These are phyloP conservation scores for Mugil cephalus DNA, from an alignment of 2,113 vertebrate species.

Conservation along the genomic window DNA sequence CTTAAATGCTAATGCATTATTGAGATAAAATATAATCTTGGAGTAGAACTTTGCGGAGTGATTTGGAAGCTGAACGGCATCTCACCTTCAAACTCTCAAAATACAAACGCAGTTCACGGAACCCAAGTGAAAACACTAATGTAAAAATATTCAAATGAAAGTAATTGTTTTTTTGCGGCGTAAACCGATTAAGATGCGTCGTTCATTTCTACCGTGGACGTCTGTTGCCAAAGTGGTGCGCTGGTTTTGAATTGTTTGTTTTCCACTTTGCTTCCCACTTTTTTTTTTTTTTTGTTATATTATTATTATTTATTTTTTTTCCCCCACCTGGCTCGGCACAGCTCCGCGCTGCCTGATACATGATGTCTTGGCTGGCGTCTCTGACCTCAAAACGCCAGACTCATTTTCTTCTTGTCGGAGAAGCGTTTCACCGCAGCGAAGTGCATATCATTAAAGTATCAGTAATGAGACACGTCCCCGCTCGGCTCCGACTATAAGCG, in stretches of 20 bases:
- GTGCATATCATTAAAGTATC: slow-evolving; percentile 50
- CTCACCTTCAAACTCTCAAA: too few species aligned
- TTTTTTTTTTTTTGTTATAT: too few species aligned
- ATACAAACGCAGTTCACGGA: too few species aligned
- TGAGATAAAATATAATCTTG: not conserved
- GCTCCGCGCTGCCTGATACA: slow-evolving; percentile 26
- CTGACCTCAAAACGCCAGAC: slow-evolving; percentile 64
- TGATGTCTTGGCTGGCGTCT: slow-evolving; percentile 48
- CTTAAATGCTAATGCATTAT: not conserved
- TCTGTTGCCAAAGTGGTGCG: not conserved
- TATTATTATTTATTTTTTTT: too few species aligned
- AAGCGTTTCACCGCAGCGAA: slow-evolving; percentile 46
- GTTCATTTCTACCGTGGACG: not conserved
- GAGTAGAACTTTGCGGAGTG: not conserved
- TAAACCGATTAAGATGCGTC: not conserved
- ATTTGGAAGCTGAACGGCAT: not conserved
- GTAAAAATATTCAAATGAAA: too few species aligned
- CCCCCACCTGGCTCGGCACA: slow-evolving; percentile 32
- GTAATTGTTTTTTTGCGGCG: too few species aligned
- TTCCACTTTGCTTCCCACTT: slow-evolving; percentile 12
- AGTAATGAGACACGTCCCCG: slow-evolving; percentile 50
- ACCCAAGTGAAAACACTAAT: too few species aligned
- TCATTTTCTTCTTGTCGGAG: slow-evolving; percentile 43
- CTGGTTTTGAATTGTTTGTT: slow-evolving; percentile 34
- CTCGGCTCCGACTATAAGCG: slow-evolving; percentile 31